phyloP scores from a whole-genome alignment of 2,888 invertebrate species.

The Melanchra persicariae region DNA sequence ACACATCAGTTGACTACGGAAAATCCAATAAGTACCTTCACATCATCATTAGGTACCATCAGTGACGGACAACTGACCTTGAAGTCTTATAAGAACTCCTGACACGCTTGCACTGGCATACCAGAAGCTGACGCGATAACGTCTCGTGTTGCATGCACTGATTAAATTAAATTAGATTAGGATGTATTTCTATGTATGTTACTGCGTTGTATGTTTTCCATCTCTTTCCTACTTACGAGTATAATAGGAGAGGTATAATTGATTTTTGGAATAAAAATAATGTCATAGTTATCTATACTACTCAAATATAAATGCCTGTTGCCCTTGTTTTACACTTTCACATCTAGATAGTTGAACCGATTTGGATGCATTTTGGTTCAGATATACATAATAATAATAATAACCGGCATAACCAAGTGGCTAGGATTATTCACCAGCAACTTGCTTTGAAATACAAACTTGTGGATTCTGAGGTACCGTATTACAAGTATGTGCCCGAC shows the following conservation, averaged over 20 bases:
- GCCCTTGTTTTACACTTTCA: no score
- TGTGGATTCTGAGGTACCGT: no score
- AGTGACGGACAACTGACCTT: conserved; percentile 40
- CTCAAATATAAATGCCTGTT: no score
- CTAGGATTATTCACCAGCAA: no score
- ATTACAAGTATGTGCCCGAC: no score
- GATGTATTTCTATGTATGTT: conserved; percentile 22
- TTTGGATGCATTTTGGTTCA: no score
- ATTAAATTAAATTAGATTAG: conserved; percentile 54
- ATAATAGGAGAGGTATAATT: conserved; percentile 30
- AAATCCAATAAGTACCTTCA: not conserved
- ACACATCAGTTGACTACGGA: not conserved
- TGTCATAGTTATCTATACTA: conserved; percentile 26
- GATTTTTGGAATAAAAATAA: conserved; percentile 35
- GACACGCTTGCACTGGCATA: conserved; percentile 36
- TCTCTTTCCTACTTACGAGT: conserved; percentile 13
- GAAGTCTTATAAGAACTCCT: conserved; percentile 33
- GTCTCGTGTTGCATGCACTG: conserved; percentile 56
- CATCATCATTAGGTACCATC: not conserved
- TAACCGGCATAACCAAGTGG: no score
- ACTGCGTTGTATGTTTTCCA: conserved; percentile 40
- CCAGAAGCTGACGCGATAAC: conserved; percentile 48
- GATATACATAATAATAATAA: no score
- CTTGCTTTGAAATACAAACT: no score
- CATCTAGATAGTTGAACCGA: no score